These are phyloP conservation scores for Diabrotica balteata DNA, from an alignment of 2,888 invertebrate genomes.

Conservation along the genomic window DNA sequence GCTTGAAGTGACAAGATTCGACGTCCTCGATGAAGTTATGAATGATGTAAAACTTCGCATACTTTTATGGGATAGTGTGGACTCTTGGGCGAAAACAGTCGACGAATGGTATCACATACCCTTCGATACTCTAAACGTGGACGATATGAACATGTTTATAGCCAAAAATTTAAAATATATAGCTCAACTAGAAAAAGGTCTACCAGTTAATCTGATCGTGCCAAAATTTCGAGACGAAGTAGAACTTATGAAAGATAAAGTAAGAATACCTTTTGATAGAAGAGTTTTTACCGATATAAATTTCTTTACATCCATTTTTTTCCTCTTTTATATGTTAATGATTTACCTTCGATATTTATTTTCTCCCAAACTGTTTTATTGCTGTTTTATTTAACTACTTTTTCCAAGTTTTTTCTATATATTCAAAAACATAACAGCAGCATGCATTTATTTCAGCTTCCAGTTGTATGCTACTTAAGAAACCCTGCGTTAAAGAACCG, in stretches of 20 bases:
- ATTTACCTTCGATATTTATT: too few species aligned
- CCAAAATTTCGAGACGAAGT: conserved; percentile 79
- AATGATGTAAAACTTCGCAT: conserved; percentile 81
- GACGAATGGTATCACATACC: conserved; percentile 71
- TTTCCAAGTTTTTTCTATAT: too few species aligned
- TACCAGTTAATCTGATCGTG: conserved; percentile 82
- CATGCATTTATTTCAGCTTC: conserved; percentile 63
- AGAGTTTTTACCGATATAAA: background rate
- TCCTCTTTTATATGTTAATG: conserved; percentile 17
- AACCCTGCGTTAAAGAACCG: conserved; percentile 79
- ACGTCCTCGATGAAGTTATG: conserved; percentile 80
- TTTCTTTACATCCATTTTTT: background rate
- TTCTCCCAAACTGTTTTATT: too few species aligned
- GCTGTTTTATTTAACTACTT: too few species aligned
- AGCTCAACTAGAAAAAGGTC: conserved; percentile 81
- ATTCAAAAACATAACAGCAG: too few species aligned
- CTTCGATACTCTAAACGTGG: conserved; percentile 73
- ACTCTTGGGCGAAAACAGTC: conserved; percentile 75
- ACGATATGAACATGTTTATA: conserved; percentile 73
- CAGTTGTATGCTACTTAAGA: conserved; percentile 79
- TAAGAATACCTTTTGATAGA: too few species aligned
- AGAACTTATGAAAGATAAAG: conserved; percentile 58
- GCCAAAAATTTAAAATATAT: conserved; percentile 75
- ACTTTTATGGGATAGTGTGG: conserved; percentile 80
- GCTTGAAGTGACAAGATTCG: conserved; percentile 84